Conservation (phyloP, 2,888 invertebrate genomes). For the Thelaira solivaga region DNA sequence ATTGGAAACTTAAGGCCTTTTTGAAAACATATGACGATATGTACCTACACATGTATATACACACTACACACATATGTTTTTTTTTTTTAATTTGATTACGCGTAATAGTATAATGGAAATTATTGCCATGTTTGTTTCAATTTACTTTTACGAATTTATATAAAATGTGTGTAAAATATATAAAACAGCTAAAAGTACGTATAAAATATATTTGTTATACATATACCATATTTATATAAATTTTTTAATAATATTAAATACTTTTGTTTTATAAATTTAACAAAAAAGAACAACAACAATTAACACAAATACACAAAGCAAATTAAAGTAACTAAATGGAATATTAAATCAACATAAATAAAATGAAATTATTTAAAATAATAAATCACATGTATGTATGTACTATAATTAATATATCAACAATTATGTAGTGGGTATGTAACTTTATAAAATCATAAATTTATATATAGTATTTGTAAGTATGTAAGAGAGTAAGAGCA, state of each 20-base stretch:
- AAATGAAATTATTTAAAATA: neutral
- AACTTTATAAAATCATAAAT: slow-evolving; percentile 18
- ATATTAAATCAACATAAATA: neutral
- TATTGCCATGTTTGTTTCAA: neutral
- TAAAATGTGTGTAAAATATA: slow-evolving; percentile 11
- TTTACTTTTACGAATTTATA: slow-evolving; percentile 25
- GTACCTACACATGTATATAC: no score
- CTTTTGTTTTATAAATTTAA: neutral
- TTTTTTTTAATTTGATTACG: slow-evolving; percentile 33
- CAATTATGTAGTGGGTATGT: no score
- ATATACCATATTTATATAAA: no score
- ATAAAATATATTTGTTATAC: slow-evolving; percentile 7
- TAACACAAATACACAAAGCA: slow-evolving; percentile 51
- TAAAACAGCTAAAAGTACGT: neutral
- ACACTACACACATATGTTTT: no score
- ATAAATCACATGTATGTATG: slow-evolving; percentile 31
- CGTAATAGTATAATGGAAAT: slow-evolving; percentile 25
- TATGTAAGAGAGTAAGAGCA: slow-evolving; percentile 23
- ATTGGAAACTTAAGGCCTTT: no score
- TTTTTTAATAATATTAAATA: neutral
- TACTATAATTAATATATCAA: no score
- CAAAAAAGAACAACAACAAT: slow-evolving; percentile 35
- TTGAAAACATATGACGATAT: no score
- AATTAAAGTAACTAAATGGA: slow-evolving; percentile 2
- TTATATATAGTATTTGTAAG: slow-evolving; percentile 41